A percentile compares a stretch with the other conserved stretches of the same genome.
Evolutionary conservation across 1,140 invertebrate species (phyloP).

Genomic region (Drosophila nannoptera): DNA sequence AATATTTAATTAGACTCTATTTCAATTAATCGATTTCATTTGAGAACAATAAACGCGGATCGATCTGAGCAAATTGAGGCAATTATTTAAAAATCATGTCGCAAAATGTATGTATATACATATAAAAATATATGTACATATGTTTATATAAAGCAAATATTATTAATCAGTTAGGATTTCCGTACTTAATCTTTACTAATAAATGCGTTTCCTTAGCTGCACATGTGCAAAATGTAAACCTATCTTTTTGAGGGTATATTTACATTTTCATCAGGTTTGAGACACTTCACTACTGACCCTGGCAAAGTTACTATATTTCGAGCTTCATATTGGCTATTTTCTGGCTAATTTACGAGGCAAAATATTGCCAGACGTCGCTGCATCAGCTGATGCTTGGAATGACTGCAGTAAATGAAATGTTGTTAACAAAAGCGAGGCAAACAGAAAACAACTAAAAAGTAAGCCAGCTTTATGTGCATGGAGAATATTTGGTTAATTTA

Average conservation of each 20-base stretch:
- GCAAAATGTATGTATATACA: neutral
- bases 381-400: constrained; percentile 11
- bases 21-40: constrained; percentile 50
- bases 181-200: constrained; percentile 10
- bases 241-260: constrained; percentile 13
- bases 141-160: constrained; percentile 11
- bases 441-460: constrained; percentile 20
- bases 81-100: constrained; percentile 14
- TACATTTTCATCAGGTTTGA: neutral
- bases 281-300: no score
- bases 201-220: constrained; percentile 10
- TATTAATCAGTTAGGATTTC: neutral
- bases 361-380: constrained; percentile 13
- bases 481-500: constrained; percentile 30
- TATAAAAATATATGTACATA: no score
- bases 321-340: neutral
- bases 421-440: constrained; percentile 3
- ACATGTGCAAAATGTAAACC: constrained; percentile 28
- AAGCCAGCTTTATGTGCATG: constrained; percentile 21
- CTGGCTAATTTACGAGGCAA: constrained; percentile 16
- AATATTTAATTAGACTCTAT: constrained; percentile 40
- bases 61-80: neutral
- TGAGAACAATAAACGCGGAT: neutral
- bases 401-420: constrained; percentile 30
- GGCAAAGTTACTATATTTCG: neutral